Evolutionary conservation across 1,140 invertebrate genomes (phyloP).

Genomic region (Drosophila paulistorum): DNA sequence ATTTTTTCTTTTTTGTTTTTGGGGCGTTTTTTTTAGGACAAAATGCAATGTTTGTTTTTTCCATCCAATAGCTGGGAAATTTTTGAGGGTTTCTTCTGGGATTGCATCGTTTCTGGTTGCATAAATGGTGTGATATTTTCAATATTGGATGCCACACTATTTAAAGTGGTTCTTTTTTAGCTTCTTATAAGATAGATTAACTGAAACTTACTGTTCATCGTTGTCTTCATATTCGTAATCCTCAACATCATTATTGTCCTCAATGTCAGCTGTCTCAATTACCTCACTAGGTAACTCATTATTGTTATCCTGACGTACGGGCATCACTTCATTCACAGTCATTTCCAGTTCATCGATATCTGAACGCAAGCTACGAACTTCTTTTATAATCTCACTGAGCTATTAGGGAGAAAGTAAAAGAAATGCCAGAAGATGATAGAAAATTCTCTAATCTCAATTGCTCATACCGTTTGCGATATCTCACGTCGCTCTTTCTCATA

Average conservation of each 20-base stretch:
- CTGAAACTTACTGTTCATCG: not conserved
- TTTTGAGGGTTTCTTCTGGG: not conserved
- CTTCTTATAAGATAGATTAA: not conserved
- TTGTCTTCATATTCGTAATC: not conserved
- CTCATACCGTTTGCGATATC: constrained; percentile 4
- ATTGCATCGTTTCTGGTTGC: not conserved
- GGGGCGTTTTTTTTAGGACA: not conserved
- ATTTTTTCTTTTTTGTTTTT: not conserved
- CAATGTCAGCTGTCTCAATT: no score
- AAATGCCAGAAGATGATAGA: no score
- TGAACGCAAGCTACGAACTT: not conserved
- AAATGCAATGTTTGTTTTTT: not conserved
- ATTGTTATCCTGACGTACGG: not conserved
- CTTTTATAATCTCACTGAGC: not conserved
- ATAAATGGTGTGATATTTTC: not conserved
- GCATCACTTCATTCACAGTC: no score
- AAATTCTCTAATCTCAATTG: not conserved
- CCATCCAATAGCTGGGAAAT: not conserved
- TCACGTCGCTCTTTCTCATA: not conserved
- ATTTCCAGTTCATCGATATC: not conserved
- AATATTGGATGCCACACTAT: not conserved
- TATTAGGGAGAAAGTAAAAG: not conserved
- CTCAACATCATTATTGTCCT: not conserved
- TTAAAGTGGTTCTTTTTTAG: not conserved
- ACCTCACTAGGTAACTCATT: not conserved